Evolutionary conservation across 2,113 vertebrate species (phyloP), one percentile per base, ranked within the genome.

Genomic region (Nesoenas mayeri): DNA sequence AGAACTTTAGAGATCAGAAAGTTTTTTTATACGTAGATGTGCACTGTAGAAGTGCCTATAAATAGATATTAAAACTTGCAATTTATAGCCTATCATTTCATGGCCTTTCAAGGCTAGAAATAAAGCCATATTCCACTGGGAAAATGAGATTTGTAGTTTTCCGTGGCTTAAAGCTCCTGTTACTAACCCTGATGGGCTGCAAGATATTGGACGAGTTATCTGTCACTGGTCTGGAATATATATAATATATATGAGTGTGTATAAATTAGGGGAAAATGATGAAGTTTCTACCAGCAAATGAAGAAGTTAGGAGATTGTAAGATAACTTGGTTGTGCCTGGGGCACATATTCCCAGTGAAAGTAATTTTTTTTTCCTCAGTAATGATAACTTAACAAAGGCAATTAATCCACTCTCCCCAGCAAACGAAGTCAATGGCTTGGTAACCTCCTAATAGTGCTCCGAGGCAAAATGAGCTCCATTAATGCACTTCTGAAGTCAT

Each of bases 91-190:
- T 60, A 94, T 97, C 93, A 88, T 93, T 96, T 94, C 75, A 65
- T 90, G 93, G 93, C 90, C 90, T 95, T 97, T 97, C 94, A 96
- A 96, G 93, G 93, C 85, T 94, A 64, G 95, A 94, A 95, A 95
- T 88, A 96, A 96, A 96, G 92, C 75, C 72, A 31, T 88, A 62
- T 93, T 94, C 92, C 89, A 70, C 61, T 86, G 93, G 89, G 92
- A 96, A 95, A 97, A 94, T 94, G 79, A 96, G 93, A 94, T 97
- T 94, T 97, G 95, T 94, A 88, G 88, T 96, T 95, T 96, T 88
- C 90, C 15, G 16, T 88, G 90, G 85, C 95, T 88, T 95, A 85
- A 88, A 95, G 75, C 65, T 90, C 42, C 75, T 53, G 56, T 86
- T 95, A 66, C 82, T 85, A 95, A 95, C 79, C 67, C 88, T 92